Base-by-base conservation (phyloP, 2,888 invertebrate genomes). In the Sycophila texana region DNA sequence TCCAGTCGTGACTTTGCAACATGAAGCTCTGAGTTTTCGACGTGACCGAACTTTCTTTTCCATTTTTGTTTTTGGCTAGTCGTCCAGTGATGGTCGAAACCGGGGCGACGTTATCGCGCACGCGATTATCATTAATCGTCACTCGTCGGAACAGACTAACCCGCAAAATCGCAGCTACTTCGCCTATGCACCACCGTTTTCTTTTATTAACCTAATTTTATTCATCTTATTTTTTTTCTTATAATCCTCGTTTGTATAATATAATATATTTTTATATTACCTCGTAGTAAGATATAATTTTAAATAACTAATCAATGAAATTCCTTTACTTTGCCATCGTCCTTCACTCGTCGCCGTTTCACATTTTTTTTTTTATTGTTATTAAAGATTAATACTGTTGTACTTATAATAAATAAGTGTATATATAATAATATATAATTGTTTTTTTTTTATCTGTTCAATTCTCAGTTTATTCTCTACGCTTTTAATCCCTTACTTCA, bases 371-470 rank as follows among this genome's bases (percentile, higher is more conserved):
- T 80, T 80, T 83, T 84, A 84, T 80, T 81, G 80, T 85, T 83
- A 84, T 83, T 85, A 85, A 84, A 82, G 86, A 85, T 86, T 88
- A 88, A 88, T 88, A 88, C 87, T 87, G 88, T 85, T 85, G 84
- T 83, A 85, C 86, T 87, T 84, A 86, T 82, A 85, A 87, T 87
- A 86, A 87, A 86, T 86, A 85, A 77, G 83, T 84, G 82, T 84
- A 82, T 83, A 83, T 80, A 75, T 77, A 74, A 77, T 77, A 77
- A 77, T 77, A 77, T 80, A 77, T 80, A 80, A 77, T 70, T 73
- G 73, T 67, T 72, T 55, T 26, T 55, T 26, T 71, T 61, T 73
- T 77, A 77, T 78, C 47, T 71, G 51, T 67, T 79, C 67, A 74
- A 72, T 66, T 77, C 39, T 39, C 49, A 30, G 74, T 72, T 57